A percentile compares a stretch with the other conserved stretches of the same genome.
These are phyloP conservation scores for Hemicordylus capensis DNA, from an alignment of 2,113 vertebrate genomes.

Conservation along the genomic window DNA sequence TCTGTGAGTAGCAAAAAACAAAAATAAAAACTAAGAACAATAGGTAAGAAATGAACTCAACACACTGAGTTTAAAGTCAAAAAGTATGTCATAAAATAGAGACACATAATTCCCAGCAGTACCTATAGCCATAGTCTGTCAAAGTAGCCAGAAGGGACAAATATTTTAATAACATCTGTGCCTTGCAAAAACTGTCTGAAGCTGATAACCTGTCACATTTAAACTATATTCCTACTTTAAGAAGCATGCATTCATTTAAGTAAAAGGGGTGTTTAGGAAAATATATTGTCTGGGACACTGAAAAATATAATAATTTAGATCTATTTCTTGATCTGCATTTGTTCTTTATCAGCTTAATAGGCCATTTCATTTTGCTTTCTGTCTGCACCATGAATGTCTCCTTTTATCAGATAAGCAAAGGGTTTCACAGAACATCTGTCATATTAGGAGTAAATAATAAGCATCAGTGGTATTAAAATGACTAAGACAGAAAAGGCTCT, in stretches of 20 bases:
- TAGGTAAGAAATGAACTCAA: background rate
- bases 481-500: slow-evolving; percentile 14
- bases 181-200: background rate
- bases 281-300: slow-evolving; percentile 33
- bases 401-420: slow-evolving; percentile 47
- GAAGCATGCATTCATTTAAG: slow-evolving; percentile 36
- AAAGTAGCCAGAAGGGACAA: background rate
- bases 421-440: slow-evolving; percentile 2
- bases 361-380: slow-evolving; percentile 44
- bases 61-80: slow-evolving; percentile 3
- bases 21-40: background rate
- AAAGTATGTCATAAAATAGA: background rate
- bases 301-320: slow-evolving; percentile 42
- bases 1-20: background rate
- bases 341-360: slow-evolving; percentile 26
- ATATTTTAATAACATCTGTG: background rate
- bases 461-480: slow-evolving; percentile 44
- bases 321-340: slow-evolving; percentile 25
- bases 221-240: slow-evolving; percentile 9
- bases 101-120: background rate
- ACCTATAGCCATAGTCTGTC: slow-evolving; percentile 11
- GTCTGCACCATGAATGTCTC: slow-evolving; percentile 28
- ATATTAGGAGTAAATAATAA: slow-evolving; percentile 41
- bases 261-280: slow-evolving; percentile 35
- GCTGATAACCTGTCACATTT: slow-evolving; percentile 25